A percentile compares a stretch with the other conserved stretches of the same genome.
These are phyloP conservation scores for Pinna nobilis DNA, from an alignment of 1,140 invertebrate genomes.

Conservation along the genomic window DNA sequence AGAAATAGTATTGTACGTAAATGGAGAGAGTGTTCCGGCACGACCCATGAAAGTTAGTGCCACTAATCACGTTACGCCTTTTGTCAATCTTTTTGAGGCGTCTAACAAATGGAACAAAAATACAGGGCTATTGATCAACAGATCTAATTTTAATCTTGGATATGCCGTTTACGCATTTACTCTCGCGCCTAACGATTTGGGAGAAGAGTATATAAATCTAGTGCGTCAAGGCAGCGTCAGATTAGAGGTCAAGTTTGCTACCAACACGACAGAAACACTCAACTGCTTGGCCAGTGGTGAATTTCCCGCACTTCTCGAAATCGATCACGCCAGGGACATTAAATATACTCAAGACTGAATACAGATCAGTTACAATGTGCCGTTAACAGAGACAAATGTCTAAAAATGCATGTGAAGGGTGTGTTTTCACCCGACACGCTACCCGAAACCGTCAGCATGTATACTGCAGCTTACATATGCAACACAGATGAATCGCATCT, in stretches of 20 bases:
- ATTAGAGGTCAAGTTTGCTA: slow-evolving; percentile 33
- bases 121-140: slow-evolving; percentile 12
- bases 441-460: background rate
- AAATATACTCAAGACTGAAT: slow-evolving; percentile 32
- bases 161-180: slow-evolving; percentile 36
- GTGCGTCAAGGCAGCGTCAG: slow-evolving; percentile 26
- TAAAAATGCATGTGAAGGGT: background rate
- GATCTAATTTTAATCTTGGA: slow-evolving; percentile 21
- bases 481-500: slow-evolving; percentile 18
- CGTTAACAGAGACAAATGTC: background rate
- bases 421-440: slow-evolving; percentile 18
- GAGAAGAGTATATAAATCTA: slow-evolving; percentile 28
- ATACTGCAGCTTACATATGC: background rate
- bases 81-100: slow-evolving; percentile 31
- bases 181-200: slow-evolving; percentile 7
- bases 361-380: slow-evolving; percentile 1
- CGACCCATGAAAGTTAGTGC: slow-evolving; percentile 24
- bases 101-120: slow-evolving; percentile 36
- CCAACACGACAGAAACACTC: slow-evolving; percentile 11
- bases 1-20: slow-evolving; percentile 20
- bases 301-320: slow-evolving; percentile 23
- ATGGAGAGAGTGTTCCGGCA: slow-evolving; percentile 26
- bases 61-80: slow-evolving; percentile 29
- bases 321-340: slow-evolving; percentile 18
- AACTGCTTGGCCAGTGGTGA: slow-evolving; percentile 18